phyloP scores from a whole-genome alignment of 2,888 invertebrate genomes.

The Agrotis clavis region DNA sequence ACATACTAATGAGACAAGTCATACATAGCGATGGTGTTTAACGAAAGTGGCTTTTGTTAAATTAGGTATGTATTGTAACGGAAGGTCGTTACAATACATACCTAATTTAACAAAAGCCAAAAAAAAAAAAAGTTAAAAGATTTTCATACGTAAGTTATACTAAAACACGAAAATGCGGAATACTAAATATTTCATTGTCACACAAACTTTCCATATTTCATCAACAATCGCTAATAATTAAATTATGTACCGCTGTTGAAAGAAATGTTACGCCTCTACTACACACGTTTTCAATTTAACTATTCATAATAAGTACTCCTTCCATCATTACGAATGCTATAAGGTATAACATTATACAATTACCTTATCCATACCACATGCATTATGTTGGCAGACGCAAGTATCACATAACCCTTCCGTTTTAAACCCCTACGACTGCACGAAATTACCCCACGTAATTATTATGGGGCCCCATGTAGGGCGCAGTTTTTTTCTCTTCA shows the following conservation, averaged over 20 bases:
- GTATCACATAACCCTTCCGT: constrained; percentile 77
- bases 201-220: background rate
- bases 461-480: constrained; percentile 75
- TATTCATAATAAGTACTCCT: background rate
- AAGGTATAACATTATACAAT: constrained; percentile 42
- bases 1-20: constrained; percentile 40
- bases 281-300: constrained; percentile 33
- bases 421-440: constrained; percentile 80
- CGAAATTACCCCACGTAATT: constrained; percentile 84
- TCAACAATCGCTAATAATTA: background rate
- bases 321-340: constrained; percentile 25
- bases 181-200: background rate
- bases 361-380: constrained; percentile 34
- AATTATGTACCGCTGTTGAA: background rate
- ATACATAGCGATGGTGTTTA: constrained; percentile 24
- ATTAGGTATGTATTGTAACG: background rate
- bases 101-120: too few species aligned
- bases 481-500: constrained; percentile 80
- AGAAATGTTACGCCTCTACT: background rate
- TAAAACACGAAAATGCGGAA: background rate
- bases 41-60: constrained; percentile 29
- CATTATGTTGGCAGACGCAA: constrained; percentile 47
- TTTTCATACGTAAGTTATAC: constrained; percentile 3
- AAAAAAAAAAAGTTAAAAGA: background rate
- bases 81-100: too few species aligned